A percentile compares a stretch with the other conserved stretches of the same genome.
phyloP scores from a whole-genome alignment of 2,113 vertebrate genomes.

The Lonchura striata region DNA sequence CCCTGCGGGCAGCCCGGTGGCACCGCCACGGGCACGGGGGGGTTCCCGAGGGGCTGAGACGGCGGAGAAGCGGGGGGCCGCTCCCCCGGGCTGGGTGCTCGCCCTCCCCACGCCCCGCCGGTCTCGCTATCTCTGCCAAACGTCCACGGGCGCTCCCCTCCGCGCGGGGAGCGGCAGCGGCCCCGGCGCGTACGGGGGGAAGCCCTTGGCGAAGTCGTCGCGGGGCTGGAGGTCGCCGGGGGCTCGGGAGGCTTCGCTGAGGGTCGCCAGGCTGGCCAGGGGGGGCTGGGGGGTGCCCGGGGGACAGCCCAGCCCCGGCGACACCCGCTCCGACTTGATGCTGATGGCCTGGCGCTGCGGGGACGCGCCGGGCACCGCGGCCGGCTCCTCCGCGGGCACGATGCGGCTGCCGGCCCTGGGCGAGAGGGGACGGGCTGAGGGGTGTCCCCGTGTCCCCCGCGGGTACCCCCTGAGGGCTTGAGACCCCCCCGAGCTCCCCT shows the following conservation, averaged over 20 bases:
- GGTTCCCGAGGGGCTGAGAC: background rate
- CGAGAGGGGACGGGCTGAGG: background rate
- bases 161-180: conserved; percentile 51
- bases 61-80: background rate
- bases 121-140: conserved; percentile 85
- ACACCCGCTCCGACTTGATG: conserved; percentile 89
- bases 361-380: conserved; percentile 42
- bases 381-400: conserved; percentile 59
- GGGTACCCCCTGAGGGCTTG: background rate
- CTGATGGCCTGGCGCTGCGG: conserved; percentile 73
- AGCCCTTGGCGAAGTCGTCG: conserved; percentile 77
- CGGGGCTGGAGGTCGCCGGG: conserved; percentile 53
- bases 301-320: conserved; percentile 78
- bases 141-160: conserved; percentile 70
- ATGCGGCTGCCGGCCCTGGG: conserved; percentile 68
- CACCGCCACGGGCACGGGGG: background rate
- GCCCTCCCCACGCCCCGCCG: background rate
- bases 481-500: background rate
- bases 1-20: background rate
- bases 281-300: conserved; percentile 69
- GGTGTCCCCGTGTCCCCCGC: too few species aligned
- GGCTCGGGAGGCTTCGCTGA: conserved; percentile 24
- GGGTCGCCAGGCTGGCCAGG: conserved; percentile 61
- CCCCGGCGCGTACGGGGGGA: conserved; percentile 50
- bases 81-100: background rate